phyloP scores from a whole-genome alignment of 2,888 invertebrate species.

The Lepeophtheirus nordmannii region DNA sequence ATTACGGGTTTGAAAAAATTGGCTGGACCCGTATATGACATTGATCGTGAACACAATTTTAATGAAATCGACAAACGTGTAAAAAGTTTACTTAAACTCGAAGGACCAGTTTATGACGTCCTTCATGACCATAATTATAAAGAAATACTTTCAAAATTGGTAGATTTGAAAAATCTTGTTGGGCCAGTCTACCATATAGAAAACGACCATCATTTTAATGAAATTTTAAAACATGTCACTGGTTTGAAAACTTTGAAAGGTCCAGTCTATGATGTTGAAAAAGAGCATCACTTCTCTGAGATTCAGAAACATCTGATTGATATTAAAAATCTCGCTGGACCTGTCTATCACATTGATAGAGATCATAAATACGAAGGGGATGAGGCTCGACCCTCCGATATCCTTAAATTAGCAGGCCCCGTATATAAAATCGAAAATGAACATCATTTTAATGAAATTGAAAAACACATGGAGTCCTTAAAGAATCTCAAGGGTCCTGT shows the following conservation, averaged over 20 bases:
- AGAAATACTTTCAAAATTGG: background rate
- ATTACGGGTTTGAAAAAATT: constrained; percentile 2
- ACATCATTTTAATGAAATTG: constrained; percentile 14
- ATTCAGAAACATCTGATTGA: constrained; percentile 3
- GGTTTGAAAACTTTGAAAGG: background rate
- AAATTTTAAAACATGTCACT: constrained; percentile 1
- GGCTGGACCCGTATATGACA: background rate
- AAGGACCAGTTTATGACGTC: background rate
- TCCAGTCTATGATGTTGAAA: constrained; percentile 15
- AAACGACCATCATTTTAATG: constrained; percentile 14
- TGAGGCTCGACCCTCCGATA: background rate
- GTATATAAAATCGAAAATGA: constrained; percentile 21
- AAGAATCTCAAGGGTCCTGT: constrained; percentile 19
- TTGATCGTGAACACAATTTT: constrained; percentile 4
- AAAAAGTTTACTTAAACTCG: background rate
- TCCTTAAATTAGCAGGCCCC: constrained; percentile 16
- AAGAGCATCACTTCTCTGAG: constrained; percentile 13
- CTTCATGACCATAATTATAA: constrained; percentile 3
- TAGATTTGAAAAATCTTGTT: background rate
- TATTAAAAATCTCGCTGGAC: constrained; percentile 18
- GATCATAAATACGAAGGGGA: constrained; percentile 13
- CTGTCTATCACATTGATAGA: constrained; percentile 15
- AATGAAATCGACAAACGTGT: background rate
- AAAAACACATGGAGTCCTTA: background rate
- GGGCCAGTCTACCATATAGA: constrained; percentile 18